Evolutionary conservation across 2,888 invertebrate species (phyloP).

Genomic region (Scaptomyza cyrtandrae): DNA sequence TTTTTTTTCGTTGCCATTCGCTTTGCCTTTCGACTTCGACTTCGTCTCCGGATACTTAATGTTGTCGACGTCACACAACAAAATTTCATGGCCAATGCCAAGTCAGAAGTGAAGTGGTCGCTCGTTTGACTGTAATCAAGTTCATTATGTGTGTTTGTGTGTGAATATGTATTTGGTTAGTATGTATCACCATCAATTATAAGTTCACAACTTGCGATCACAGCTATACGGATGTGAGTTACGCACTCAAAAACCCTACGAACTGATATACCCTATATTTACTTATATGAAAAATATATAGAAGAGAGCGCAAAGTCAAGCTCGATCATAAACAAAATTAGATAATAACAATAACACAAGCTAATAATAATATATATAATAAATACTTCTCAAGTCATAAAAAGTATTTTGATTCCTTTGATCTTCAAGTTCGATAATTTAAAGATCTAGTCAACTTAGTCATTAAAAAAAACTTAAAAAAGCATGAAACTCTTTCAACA

Average conservation of each 20-base stretch:
- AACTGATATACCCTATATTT: neutral
- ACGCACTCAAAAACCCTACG: neutral
- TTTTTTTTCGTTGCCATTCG: slow-evolving; percentile 20
- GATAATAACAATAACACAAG: too few species aligned
- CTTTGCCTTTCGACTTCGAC: slow-evolving; percentile 17
- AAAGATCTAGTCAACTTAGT: too few species aligned
- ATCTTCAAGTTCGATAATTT: too few species aligned
- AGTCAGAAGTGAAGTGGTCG: slow-evolving; percentile 64
- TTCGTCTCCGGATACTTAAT: slow-evolving; percentile 39
- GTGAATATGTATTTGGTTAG: neutral
- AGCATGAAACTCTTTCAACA: neutral
- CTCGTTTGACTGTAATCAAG: slow-evolving; percentile 39
- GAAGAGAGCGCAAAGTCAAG: too few species aligned
- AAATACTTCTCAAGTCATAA: neutral
- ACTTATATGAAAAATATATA: neutral
- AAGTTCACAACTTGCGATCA: neutral
- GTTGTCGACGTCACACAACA: slow-evolving; percentile 59
- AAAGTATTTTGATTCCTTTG: neutral
- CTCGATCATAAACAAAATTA: too few species aligned
- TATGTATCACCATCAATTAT: neutral
- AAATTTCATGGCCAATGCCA: slow-evolving; percentile 74
- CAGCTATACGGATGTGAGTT: neutral
- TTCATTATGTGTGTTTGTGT: slow-evolving; percentile 22
- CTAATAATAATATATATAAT: too few species aligned
- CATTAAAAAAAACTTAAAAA: too few species aligned